Base-by-base conservation (phyloP, 2,888 invertebrate genomes). In the Stenoptilia bipunctidactyla region DNA sequence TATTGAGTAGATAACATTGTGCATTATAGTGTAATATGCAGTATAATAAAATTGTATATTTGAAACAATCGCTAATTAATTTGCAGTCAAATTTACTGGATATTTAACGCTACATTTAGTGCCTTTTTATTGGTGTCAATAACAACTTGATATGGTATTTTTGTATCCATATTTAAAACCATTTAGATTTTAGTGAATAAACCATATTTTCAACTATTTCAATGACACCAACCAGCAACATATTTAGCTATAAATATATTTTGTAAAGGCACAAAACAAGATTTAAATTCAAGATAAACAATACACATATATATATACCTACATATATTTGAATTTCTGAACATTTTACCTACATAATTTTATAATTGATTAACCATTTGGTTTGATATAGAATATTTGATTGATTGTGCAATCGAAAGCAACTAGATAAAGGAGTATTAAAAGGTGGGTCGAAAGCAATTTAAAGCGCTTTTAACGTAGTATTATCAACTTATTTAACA, bases 1-100 rank as follows among this genome's bases (percentile, higher is more conserved):
- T 82, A 80, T 82, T 66, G 71, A 82, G 72, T 30, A 70, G 58
- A 71, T 82, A 82, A 82, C 82, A 80, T 76, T 76, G 80, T 82
- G 80, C 80, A 76, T 69, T 75, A 75, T 30, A 27, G 12, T 13
- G 34, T 15, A 55, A 55, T 30, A 30, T 30, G 30, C 30, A 30
- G 3, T n/a, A 12, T 30, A n/a, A 30, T 30, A 30, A 30, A 20
- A 30, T 30, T 30, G 30, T 30, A 30, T 30, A 30, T 30, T 30
- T 30, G n/a, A 30, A 30, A 30, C 9, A 9, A 25, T 6, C 25
- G 30, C n/a, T 12, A 30, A 12, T 30, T 30, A 12, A 30, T 30
- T 30, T 30, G 30, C 30, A 30, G n/a, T n/a, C 12, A 30, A n/a
- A 20, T 20, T 20, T 20, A 20, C 20, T 20, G 20, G n/a, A 20